phyloP scores from a whole-genome alignment of 1,140 invertebrate genomes.

The Drosophila persimilis region DNA sequence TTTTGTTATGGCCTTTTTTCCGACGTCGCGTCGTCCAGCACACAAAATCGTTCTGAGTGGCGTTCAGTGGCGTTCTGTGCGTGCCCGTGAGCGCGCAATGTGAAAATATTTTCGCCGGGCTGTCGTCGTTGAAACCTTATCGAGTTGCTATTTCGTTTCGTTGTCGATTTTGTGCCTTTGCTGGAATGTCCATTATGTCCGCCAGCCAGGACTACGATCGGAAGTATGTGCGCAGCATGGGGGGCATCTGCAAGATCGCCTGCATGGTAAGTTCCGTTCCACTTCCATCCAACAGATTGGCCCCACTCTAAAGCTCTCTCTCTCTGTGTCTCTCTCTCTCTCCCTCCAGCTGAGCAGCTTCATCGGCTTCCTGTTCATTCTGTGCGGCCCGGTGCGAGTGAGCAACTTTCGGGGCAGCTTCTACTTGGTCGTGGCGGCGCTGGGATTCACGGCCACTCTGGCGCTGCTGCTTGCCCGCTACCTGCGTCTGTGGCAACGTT shows the following conservation, averaged over 20 bases:
- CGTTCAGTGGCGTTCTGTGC: conserved; percentile 46
- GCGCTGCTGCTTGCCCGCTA: conserved; percentile 39
- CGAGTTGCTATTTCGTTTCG: no score
- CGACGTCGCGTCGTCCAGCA: not conserved
- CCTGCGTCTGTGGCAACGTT: conserved; percentile 53
- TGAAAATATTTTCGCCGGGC: conserved; percentile 15
- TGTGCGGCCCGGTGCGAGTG: conserved; percentile 61
- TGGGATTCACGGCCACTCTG: conserved; percentile 47
- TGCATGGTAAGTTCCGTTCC: conserved; percentile 52
- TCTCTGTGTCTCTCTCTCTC: not conserved
- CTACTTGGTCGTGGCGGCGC: conserved; percentile 49
- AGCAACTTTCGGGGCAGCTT: conserved; percentile 71
- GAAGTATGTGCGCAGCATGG: conserved; percentile 64
- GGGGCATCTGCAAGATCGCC: conserved; percentile 57
- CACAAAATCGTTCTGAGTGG: conserved; percentile 37
- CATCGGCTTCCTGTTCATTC: conserved; percentile 61
- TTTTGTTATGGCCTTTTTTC: conserved; percentile 10
- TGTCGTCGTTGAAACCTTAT: no score
- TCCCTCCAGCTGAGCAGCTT: conserved; percentile 53
- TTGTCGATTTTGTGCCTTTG: not conserved
- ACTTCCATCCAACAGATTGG: not conserved
- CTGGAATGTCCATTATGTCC: conserved; percentile 34
- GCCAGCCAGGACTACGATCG: conserved; percentile 57
- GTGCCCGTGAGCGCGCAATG: conserved; percentile 47
- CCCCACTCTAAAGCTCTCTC: conserved; percentile 6